These are phyloP conservation scores for Bufo bufo DNA, from an alignment of 2,113 vertebrate genomes.

Conservation along the genomic window DNA sequence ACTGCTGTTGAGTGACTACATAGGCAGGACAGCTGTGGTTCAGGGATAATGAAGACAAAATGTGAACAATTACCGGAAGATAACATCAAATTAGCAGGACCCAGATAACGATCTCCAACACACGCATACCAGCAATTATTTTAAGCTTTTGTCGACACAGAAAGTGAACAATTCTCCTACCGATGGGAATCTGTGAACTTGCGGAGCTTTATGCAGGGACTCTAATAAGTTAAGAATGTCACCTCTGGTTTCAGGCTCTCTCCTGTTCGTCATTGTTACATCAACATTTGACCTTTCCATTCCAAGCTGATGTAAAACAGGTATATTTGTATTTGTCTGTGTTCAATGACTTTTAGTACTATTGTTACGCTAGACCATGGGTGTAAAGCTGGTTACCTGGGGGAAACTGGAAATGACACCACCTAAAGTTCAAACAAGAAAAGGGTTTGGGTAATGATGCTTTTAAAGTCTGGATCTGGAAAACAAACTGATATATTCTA, in stretches of 20 bases:
- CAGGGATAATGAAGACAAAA: constrained; percentile 53
- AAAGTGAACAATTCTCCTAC: constrained; percentile 28
- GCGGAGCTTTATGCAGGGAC: constrained; percentile 11
- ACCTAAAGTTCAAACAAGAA: constrained; percentile 23
- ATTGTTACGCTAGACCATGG: constrained; percentile 22
- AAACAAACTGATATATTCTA: background rate
- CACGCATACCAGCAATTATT: constrained; percentile 48
- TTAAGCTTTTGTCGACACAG: constrained; percentile 25
- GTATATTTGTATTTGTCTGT: constrained; percentile 22
- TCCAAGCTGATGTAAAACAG: constrained; percentile 40
- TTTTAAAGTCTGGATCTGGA: background rate
- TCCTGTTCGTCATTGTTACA: constrained; percentile 53
- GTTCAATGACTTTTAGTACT: constrained; percentile 52
- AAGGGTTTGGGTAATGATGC: background rate
- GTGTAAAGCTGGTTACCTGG: background rate
- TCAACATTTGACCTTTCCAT: constrained; percentile 49
- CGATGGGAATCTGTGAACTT: constrained; percentile 33
- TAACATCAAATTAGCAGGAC: constrained; percentile 44
- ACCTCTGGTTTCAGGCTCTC: constrained; percentile 55
- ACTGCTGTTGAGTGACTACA: constrained; percentile 16
- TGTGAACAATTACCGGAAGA: constrained; percentile 24
- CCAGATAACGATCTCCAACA: constrained; percentile 16
- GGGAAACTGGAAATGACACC: background rate
- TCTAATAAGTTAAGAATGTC: constrained; percentile 54
- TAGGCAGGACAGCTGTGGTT: constrained; percentile 35